Base-by-base conservation (phyloP, 2,113 vertebrate genomes). In the Petromus typicus region DNA sequence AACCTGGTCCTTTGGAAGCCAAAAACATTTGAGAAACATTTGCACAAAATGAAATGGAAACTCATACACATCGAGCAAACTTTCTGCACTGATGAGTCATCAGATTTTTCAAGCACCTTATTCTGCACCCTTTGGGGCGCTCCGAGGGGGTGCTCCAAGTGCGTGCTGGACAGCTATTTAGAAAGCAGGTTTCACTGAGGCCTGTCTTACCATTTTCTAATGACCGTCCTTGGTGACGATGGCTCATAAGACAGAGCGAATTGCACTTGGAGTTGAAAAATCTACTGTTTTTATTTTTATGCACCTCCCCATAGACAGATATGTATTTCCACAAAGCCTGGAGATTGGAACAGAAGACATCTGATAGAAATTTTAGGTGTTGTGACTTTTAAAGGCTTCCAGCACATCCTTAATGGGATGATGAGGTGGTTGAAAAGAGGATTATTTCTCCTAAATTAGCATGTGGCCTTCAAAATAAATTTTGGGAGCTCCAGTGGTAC, bases 401-500 rank as follows among this genome's bases (percentile, higher is more conserved):
- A 69, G 25, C 59, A 14, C 34, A 40, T 69, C 81, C 40, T 63
- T 94, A 76, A 56, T 56, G 34, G 67, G 76, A 79, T 45, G 27
- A n/a, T 23, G 45, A 90, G 73, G 43, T 82, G 63, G 34, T 45
- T 78, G 37, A 30, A 43, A 91, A 71, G 83, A 75, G 22, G 2
- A 1, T 84, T 76, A 78, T 91, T 94, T 96, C 54, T 91, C 45
- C 93, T 86, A 89, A 81, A 92, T 95, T 82, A 95, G 66, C 40
- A 37, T 80, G 73, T 40, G 96, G 56, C 67, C 66, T 95, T 96
- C 94, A 63, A 56, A 73, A 78, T 93, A 37, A 95, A 93, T 43
- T 95, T 94, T 85, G 66, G 18, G n/a, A n/a, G n/a, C n/a, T n/a
- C n/a, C n/a, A n/a, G n/a, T n/a, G n/a, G n/a, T n/a, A n/a, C n/a